phyloP scores from a whole-genome alignment of 2,113 vertebrate species.

The Scalopus aquaticus region DNA sequence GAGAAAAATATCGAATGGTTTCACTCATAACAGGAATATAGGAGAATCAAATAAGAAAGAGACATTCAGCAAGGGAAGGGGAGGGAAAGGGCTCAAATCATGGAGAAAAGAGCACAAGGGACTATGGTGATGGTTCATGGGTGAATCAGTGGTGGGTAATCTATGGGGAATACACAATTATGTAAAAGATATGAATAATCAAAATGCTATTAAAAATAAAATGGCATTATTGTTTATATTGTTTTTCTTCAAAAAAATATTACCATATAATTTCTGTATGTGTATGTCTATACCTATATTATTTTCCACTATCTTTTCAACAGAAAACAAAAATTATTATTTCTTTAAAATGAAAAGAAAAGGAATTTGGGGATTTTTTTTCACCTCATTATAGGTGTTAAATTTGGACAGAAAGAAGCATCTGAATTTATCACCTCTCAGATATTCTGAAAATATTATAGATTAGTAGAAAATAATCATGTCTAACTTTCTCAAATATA shows the following conservation, averaged over 20 bases:
- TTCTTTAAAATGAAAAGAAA: background rate
- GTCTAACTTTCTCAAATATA: background rate
- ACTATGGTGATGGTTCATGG: too few species aligned
- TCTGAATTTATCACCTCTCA: background rate
- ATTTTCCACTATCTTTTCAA: background rate
- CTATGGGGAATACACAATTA: too few species aligned
- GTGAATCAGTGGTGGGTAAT: too few species aligned
- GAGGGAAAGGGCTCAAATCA: too few species aligned
- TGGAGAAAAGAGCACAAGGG: too few species aligned
- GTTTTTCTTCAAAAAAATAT: background rate
- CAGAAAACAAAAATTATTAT: background rate
- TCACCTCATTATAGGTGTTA: constrained; percentile 21
- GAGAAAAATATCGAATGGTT: too few species aligned
- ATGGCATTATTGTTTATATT: background rate
- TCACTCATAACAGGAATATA: too few species aligned
- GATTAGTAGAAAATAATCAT: background rate
- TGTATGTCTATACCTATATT: background rate
- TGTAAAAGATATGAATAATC: too few species aligned
- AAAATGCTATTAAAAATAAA: too few species aligned
- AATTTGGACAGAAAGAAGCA: background rate
- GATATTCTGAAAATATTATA: background rate
- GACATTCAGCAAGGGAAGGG: too few species aligned
- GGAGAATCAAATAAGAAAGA: too few species aligned
- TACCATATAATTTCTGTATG: background rate
- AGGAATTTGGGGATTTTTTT: constrained; percentile 49